phyloP scores from a whole-genome alignment of 2,113 vertebrate species.

The Lutjanus erythropterus region DNA sequence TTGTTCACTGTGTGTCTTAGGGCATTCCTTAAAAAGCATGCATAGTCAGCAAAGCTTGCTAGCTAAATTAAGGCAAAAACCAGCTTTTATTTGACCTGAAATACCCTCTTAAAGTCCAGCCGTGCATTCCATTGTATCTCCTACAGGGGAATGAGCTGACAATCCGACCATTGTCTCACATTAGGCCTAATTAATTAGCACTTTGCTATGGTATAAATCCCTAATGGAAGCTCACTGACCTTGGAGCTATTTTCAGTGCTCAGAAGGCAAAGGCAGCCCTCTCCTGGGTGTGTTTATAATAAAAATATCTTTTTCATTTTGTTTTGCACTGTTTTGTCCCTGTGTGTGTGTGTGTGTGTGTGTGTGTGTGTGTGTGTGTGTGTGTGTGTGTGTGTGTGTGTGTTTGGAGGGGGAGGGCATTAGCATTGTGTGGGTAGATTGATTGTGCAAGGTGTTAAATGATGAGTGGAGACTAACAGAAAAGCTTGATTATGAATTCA shows the following conservation, averaged over 20 bases:
- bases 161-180: conserved; percentile 65
- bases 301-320: conserved; percentile 14
- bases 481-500: not conserved
- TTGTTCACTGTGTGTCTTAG: not conserved
- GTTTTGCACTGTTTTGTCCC: not conserved
- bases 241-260: conserved; percentile 74
- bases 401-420: too few relatives aligned
- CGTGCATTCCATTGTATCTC: conserved; percentile 36
- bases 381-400: not conserved
- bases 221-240: conserved; percentile 66
- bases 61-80: conserved; percentile 24
- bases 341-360: conserved; percentile 6
- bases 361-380: conserved; percentile 2
- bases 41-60: conserved; percentile 11
- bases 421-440: conserved; percentile 5
- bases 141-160: conserved; percentile 12
- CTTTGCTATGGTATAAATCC: conserved; percentile 61
- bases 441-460: conserved; percentile 30
- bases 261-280: conserved; percentile 37
- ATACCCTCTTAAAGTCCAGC: conserved; percentile 26
- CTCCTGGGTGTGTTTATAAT: conserved; percentile 43
- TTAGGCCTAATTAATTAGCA: conserved; percentile 76
- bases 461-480: not conserved
- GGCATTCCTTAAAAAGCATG: not conserved
- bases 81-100: conserved; percentile 37